Percentiles rank a stretch among this genome's conserved stretches.
These are phyloP conservation scores for Rugalucina vietnamica DNA, from an alignment of 2,888 invertebrate genomes.

Conservation along the genomic window DNA sequence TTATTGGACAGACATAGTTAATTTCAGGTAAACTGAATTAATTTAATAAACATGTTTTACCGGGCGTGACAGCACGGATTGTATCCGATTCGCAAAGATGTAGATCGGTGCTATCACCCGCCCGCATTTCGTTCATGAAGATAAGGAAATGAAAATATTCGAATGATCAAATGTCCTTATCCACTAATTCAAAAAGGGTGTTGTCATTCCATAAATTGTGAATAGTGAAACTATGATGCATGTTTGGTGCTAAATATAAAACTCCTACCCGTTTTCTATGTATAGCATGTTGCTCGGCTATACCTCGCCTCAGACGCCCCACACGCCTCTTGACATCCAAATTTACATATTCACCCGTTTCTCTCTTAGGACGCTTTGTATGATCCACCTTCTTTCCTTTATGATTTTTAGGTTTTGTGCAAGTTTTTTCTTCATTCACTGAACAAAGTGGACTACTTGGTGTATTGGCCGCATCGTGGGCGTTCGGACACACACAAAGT, in stretches of 20 bases:
- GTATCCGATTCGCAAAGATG: too few species aligned
- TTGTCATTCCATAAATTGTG: not conserved
- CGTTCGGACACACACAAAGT: not conserved
- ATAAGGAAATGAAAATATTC: too few species aligned
- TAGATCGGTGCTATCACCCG: too few species aligned
- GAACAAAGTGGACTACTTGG: not conserved
- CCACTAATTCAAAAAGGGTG: not conserved
- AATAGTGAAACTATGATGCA: not conserved
- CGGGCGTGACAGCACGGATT: too few species aligned
- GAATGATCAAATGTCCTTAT: not conserved
- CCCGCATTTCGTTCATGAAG: too few species aligned
- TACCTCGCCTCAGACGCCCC: not conserved
- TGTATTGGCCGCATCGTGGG: not conserved
- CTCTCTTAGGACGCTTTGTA: not conserved
- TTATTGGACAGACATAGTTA: too few species aligned
- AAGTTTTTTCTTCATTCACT: not conserved
- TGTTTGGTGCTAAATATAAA: not conserved
- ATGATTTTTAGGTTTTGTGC: not conserved
- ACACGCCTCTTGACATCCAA: not conserved
- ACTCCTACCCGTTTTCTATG: not conserved
- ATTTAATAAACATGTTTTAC: too few species aligned
- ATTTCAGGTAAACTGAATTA: too few species aligned
- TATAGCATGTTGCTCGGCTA: not conserved
- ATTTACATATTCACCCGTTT: not conserved
- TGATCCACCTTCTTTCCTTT: not conserved